phyloP scores from a whole-genome alignment of 2,113 vertebrate species.

The Poecilia latipinna region DNA sequence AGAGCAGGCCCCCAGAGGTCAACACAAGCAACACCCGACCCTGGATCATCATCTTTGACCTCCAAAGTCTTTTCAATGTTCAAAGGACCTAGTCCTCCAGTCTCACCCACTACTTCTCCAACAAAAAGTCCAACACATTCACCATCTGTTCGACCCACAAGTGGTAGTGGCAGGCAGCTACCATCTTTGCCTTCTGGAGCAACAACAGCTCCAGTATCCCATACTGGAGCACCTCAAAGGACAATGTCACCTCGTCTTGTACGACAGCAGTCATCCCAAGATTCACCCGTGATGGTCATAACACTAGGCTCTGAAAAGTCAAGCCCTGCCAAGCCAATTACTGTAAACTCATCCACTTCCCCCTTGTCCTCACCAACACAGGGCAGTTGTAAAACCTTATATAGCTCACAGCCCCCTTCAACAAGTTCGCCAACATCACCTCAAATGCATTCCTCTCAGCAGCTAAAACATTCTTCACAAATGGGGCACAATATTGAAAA shows the following conservation, averaged over 20 bases:
- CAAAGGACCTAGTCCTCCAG: conserved; percentile 86
- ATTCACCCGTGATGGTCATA: conserved; percentile 89
- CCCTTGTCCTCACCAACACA: conserved; percentile 89
- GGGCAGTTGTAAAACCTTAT: conserved; percentile 78
- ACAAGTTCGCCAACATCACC: conserved; percentile 77
- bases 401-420: conserved; percentile 82
- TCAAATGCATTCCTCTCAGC: conserved; percentile 75
- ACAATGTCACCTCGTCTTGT: conserved; percentile 82
- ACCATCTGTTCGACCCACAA: conserved; percentile 56
- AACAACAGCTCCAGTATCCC: conserved; percentile 81
- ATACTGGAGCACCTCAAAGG: conserved; percentile 85
- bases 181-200: conserved; percentile 63
- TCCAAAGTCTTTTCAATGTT: conserved; percentile 88
- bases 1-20: conserved; percentile 60
- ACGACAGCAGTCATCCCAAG: conserved; percentile 91
- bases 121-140: conserved; percentile 87
- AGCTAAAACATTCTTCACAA: conserved; percentile 76
- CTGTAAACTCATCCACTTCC: conserved; percentile 87
- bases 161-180: conserved; percentile 59
- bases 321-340: conserved; percentile 85
- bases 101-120: conserved; percentile 87
- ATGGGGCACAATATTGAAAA: conserved; percentile 80
- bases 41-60: conserved; percentile 67
- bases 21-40: conserved; percentile 67
- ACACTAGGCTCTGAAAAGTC: conserved; percentile 86